Conservation (phyloP, 2,888 invertebrate species). For the Lepidocyrtoides sp. region DNA sequence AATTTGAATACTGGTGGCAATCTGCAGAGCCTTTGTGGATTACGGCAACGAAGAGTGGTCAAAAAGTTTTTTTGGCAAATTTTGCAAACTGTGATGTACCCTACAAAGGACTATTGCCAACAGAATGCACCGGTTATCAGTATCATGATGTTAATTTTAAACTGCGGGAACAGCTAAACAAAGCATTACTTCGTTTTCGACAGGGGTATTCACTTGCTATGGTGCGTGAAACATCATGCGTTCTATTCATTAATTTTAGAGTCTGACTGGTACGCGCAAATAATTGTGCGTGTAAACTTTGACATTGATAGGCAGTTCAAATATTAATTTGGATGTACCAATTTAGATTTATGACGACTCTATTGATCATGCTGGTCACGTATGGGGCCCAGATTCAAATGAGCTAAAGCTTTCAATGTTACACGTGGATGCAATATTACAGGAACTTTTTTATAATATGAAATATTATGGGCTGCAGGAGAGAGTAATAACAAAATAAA, state of each 20-base stretch:
- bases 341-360: slow-evolving; percentile 86
- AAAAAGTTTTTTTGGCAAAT: slow-evolving; percentile 82
- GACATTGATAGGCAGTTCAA: neutral
- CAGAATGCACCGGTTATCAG: slow-evolving; percentile 82
- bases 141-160: slow-evolving; percentile 72
- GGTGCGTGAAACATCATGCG: slow-evolving; percentile 71
- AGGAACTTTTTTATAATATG: slow-evolving; percentile 85
- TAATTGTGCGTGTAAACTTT: neutral
- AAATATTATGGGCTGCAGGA: slow-evolving; percentile 83
- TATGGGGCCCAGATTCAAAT: slow-evolving; percentile 86
- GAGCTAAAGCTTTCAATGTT: slow-evolving; percentile 85
- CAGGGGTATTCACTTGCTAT: slow-evolving; percentile 84
- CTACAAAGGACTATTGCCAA: slow-evolving; percentile 81
- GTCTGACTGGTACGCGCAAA: neutral
- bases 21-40: slow-evolving; percentile 86
- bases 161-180: slow-evolving; percentile 83
- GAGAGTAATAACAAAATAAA: too few relatives aligned
- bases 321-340: slow-evolving; percentile 12
- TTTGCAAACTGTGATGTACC: slow-evolving; percentile 86
- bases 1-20: slow-evolving; percentile 80
- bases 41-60: slow-evolving; percentile 85
- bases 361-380: slow-evolving; percentile 86
- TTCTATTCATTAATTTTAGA: neutral
- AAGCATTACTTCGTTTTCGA: slow-evolving; percentile 80
- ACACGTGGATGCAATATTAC: slow-evolving; percentile 86